phyloP scores from a whole-genome alignment of 1,140 invertebrate species.

The Hycleus cichorii region DNA sequence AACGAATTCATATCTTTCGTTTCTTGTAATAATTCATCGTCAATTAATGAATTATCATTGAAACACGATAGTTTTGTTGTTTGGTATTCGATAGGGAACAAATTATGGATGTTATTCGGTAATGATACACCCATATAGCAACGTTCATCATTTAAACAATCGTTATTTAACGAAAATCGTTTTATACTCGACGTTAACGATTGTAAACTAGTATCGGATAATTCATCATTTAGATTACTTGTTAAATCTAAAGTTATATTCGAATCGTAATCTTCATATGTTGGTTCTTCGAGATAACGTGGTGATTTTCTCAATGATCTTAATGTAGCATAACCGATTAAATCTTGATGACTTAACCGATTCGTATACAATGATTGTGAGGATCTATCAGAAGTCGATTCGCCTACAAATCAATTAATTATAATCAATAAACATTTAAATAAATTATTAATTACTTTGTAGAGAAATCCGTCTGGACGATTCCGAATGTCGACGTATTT shows the following conservation, averaged over 20 bases:
- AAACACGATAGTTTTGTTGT: neutral
- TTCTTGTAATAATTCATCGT: constrained; percentile 5
- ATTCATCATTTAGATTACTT: neutral
- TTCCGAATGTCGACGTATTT: constrained; percentile 40
- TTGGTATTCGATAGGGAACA: constrained; percentile 56
- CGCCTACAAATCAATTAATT: constrained; percentile 19
- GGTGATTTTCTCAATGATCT: constrained; percentile 52
- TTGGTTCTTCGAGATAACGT: constrained; percentile 3
- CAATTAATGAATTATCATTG: constrained; percentile 4
- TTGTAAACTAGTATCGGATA: neutral
- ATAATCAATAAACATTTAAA: neutral
- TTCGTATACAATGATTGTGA: constrained; percentile 41
- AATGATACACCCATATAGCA: constrained; percentile 74
- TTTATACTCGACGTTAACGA: neutral
- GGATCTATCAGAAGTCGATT: constrained; percentile 29
- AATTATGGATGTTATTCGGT: constrained; percentile 56
- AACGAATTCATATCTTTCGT: neutral
- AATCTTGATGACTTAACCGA: constrained; percentile 62
- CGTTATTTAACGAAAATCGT: neutral
- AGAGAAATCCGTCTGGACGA: constrained; percentile 45
- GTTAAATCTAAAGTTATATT: neutral
- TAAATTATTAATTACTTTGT: constrained; percentile 41
- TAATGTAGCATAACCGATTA: constrained; percentile 74
- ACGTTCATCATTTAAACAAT: constrained; percentile 18
- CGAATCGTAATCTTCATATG: constrained; percentile 1